Evolutionary conservation across 2,797 vertebrate genomes (phyloP).

Genomic region (Eospalax fontanierii): DNA sequence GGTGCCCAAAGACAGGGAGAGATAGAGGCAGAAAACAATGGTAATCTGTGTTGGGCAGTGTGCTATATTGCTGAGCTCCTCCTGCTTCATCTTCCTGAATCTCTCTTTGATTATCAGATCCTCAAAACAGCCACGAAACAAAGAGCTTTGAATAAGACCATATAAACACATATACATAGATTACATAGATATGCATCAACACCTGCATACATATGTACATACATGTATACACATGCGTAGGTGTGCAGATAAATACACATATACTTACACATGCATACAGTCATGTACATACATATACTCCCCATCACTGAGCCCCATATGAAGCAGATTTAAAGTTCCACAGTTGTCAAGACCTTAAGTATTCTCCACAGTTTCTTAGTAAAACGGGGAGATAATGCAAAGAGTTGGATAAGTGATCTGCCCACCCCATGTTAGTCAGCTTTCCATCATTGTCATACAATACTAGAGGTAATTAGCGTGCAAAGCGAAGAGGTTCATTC

Average conservation of each 20-base stretch:
- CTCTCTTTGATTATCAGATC: not conserved
- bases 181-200: not conserved
- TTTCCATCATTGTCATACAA: not conserved
- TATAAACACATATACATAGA: not conserved
- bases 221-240: not conserved
- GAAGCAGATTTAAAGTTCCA: not conserved
- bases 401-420: too few relatives aligned
- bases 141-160: not conserved
- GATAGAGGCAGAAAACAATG: not conserved
- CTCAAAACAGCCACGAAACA: not conserved
- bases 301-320: not conserved
- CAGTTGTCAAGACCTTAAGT: not conserved
- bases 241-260: not conserved
- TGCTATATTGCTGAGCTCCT: not conserved
- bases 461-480: not conserved
- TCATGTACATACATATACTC: not conserved
- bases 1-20: not conserved
- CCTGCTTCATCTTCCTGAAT: not conserved
- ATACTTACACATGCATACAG: not conserved
- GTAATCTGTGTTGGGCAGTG: rapidly evolving
- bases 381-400: not conserved
- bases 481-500: not conserved
- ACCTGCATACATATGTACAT: not conserved
- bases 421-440: too few relatives aligned
- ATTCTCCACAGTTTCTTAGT: not conserved